phyloP scores from a whole-genome alignment of 2,113 vertebrate genomes.

The Mesoclemmys tuberculata region DNA sequence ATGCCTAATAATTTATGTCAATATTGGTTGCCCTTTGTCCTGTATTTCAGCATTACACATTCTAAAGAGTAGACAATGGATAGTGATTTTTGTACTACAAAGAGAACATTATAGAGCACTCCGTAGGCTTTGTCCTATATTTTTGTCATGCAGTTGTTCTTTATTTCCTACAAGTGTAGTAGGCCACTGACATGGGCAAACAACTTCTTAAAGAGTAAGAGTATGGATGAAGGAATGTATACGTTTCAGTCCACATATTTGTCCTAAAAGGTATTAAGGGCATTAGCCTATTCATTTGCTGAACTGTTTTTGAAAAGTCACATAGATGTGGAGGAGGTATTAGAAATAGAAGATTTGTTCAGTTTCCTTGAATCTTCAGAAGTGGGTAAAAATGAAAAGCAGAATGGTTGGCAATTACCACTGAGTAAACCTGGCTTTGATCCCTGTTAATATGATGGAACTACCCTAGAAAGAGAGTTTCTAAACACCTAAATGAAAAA shows the following conservation, averaged over 20 bases:
- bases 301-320: background rate
- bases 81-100: background rate
- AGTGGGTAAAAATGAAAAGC: background rate
- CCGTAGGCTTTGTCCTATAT: background rate
- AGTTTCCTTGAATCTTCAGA: background rate
- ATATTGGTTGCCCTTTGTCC: background rate
- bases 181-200: accelerated
- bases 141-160: background rate
- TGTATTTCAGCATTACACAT: background rate
- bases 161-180: background rate
- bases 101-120: accelerated
- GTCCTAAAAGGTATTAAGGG: background rate
- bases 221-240: background rate
- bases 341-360: background rate
- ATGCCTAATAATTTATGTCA: background rate
- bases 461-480: background rate
- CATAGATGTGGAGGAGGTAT: background rate
- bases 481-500: accelerated
- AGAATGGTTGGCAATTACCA: accelerated
- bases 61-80: accelerated
- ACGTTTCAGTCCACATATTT: background rate
- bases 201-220: background rate
- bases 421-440: background rate
- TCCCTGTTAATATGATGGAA: background rate
- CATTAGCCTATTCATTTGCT: background rate